These are phyloP conservation scores for Pheosia gnoma DNA, from an alignment of 2,888 invertebrate genomes.

Conservation along the genomic window DNA sequence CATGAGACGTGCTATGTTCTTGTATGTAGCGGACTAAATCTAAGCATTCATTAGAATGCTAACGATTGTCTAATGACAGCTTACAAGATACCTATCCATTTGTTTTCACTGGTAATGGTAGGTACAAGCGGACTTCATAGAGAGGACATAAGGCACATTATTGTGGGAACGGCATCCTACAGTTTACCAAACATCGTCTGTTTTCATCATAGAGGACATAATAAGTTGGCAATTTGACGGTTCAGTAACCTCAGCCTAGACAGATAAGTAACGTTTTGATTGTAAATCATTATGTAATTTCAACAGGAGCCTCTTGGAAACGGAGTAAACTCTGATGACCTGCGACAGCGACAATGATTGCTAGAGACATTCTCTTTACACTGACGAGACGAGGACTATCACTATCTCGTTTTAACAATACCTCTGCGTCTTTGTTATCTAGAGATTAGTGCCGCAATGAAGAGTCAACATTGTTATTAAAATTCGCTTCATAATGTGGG, in stretches of 20 bases:
- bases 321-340: constrained; percentile 1
- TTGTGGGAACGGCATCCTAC: not conserved
- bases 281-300: constrained; percentile 1
- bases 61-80: too few species aligned
- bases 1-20: too few species aligned
- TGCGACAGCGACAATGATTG: constrained; percentile 1
- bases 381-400: not conserved
- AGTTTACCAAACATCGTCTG: not conserved
- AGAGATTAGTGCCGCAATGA: constrained; percentile 27
- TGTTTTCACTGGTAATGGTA: too few species aligned
- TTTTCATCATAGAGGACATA: not conserved
- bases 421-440: constrained; percentile 23
- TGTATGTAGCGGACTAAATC: too few species aligned
- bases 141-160: too few species aligned
- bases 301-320: not conserved
- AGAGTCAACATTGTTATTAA: constrained; percentile 23
- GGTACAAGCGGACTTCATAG: too few species aligned
- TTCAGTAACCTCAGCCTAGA: not conserved
- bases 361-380: constrained; percentile 1
- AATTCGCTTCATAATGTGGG: constrained; percentile 17
- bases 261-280: constrained; percentile 1
- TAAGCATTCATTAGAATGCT: too few species aligned
- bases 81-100: too few species aligned
- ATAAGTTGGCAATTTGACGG: constrained; percentile 1
- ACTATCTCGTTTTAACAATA: constrained; percentile 21